Conservation (phyloP, 2,113 vertebrate species). For the Alligator mississippiensis region DNA sequence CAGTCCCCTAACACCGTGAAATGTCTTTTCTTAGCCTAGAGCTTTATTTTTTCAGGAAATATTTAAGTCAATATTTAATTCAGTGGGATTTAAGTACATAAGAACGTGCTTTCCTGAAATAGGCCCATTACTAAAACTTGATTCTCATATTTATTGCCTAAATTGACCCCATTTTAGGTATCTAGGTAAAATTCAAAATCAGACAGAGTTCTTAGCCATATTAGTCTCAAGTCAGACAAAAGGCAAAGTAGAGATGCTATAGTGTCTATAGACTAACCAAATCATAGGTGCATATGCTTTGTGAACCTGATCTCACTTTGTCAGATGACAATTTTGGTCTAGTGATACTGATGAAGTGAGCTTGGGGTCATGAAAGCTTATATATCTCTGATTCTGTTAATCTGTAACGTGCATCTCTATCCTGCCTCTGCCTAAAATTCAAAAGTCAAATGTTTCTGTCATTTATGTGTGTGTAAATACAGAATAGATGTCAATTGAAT, state of each 20-base stretch:
- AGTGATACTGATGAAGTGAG: too few relatives aligned
- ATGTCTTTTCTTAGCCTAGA: neutral
- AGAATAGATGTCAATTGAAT: neutral
- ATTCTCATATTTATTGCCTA: neutral
- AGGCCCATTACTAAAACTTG: neutral
- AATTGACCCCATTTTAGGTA: neutral
- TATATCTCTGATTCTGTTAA: too few relatives aligned
- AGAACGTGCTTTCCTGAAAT: neutral
- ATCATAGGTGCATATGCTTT: too few relatives aligned
- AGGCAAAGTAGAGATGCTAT: too few relatives aligned
- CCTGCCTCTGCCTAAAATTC: neutral
- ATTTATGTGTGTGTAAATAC: neutral
- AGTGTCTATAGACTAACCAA: too few relatives aligned
- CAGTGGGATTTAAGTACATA: neutral
- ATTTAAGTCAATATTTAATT: conserved; percentile 7
- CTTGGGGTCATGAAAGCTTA: too few relatives aligned
- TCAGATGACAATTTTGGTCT: too few relatives aligned
- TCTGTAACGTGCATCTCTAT: too few relatives aligned
- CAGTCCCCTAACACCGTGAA: too few relatives aligned
- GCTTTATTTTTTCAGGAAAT: neutral
- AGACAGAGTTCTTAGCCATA: too few relatives aligned
- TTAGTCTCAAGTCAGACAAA: too few relatives aligned
- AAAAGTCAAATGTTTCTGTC: neutral
- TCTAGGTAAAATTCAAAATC: neutral
- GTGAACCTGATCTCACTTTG: too few relatives aligned